Percentiles rank a stretch among this genome's conserved stretches.
Conservation (phyloP, 2,113 vertebrate genomes). For the Melanocharis versteri region DNA sequence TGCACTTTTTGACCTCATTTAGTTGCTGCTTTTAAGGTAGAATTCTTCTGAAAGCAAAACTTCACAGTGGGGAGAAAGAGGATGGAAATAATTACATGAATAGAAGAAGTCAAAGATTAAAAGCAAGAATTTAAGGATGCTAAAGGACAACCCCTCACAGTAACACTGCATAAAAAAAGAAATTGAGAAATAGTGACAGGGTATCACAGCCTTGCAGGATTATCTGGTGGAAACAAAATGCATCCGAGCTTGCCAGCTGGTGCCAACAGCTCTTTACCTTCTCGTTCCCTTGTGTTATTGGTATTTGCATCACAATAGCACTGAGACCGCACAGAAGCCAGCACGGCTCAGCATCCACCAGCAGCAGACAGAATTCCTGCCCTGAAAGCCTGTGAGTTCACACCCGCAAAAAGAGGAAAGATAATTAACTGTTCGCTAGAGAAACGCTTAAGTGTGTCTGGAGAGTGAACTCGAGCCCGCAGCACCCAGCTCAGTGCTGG, state of each 20-base stretch:
- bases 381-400: neutral
- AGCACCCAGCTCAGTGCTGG: fast-evolving
- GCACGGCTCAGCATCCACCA: neutral
- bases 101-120: neutral
- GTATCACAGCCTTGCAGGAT: neutral
- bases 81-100: neutral
- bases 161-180: neutral
- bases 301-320: constrained; percentile 17
- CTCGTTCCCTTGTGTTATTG: neutral
- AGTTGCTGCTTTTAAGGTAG: neutral
- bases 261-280: neutral
- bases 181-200: neutral
- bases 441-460: neutral
- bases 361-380: neutral
- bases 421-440: neutral
- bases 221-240: neutral
- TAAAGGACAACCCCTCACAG: neutral
- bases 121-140: neutral
- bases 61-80: neutral
- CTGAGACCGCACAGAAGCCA: neutral
- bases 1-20: neutral
- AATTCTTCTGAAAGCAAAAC: neutral
- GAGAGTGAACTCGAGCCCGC: fast-evolving
- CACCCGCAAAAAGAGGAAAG: neutral
- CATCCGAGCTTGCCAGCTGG: neutral